A percentile compares a stretch with the other conserved stretches of the same genome.
phyloP scores from a whole-genome alignment of 2,888 invertebrate genomes.

The Watsonalla binaria region DNA sequence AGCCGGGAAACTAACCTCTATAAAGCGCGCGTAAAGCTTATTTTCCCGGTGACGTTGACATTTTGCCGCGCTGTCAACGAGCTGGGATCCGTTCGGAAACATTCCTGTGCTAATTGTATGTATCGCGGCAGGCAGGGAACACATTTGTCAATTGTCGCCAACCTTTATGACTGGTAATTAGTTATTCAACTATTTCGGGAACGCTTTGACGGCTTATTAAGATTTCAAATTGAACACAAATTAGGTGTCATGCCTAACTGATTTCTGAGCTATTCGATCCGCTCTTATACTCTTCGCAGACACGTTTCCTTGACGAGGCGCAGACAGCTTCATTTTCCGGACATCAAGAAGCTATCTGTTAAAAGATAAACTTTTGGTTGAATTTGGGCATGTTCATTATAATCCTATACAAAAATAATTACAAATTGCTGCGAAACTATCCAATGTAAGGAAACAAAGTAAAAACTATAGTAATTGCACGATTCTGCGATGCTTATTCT shows the following conservation, averaged over 20 bases:
- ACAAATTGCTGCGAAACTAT: too few species aligned
- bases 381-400: constrained; percentile 1
- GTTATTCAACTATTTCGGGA: constrained; percentile 68
- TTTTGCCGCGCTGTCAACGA: constrained; percentile 45
- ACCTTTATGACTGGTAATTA: constrained; percentile 64
- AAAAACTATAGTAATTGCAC: too few species aligned
- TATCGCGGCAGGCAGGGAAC: constrained; percentile 59
- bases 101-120: constrained; percentile 73
- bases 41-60: constrained; percentile 56
- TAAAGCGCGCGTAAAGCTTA: constrained; percentile 42
- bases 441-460: too few species aligned
- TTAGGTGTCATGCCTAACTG: constrained; percentile 72
- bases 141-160: constrained; percentile 76
- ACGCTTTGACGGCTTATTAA: constrained; percentile 77
- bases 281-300: constrained; percentile 32
- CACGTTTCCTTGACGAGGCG: constrained; percentile 50
- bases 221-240: constrained; percentile 76
- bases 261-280: constrained; percentile 51
- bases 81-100: constrained; percentile 55
- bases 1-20: constrained; percentile 53
- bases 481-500: too few species aligned
- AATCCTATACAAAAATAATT: constrained; percentile 1
- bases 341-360: constrained; percentile 67
- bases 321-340: constrained; percentile 69
- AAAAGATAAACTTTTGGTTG: constrained; percentile 13